Evolutionary conservation across 2,888 invertebrate species (phyloP).

Genomic region (Nomada fucata): DNA sequence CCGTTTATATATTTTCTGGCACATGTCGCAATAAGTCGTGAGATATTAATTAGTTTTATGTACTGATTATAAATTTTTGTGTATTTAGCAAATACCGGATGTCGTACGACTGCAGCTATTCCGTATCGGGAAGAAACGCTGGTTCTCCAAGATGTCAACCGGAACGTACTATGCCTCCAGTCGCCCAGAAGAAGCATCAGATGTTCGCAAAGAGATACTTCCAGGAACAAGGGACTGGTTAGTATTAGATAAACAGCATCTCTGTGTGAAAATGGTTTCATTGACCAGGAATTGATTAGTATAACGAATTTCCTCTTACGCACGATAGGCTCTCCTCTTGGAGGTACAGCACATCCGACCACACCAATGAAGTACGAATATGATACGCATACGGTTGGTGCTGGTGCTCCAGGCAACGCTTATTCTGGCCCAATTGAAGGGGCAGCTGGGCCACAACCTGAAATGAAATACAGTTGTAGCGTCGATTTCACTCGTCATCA

Average conservation of each 20-base stretch:
- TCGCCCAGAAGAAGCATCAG: conserved; percentile 95
- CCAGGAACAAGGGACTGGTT: conserved; percentile 86
- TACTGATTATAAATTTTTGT: conserved; percentile 14
- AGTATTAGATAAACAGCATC: conserved; percentile 29
- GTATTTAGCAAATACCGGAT: conserved; percentile 87
- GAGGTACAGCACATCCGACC: conserved; percentile 72
- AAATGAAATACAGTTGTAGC: conserved; percentile 89
- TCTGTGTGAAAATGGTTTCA: too few species aligned
- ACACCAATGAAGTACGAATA: conserved; percentile 86
- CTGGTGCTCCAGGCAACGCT: conserved; percentile 82
- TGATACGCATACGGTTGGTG: conserved; percentile 82
- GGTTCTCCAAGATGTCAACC: conserved; percentile 84
- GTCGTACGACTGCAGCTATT: conserved; percentile 90
- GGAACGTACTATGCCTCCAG: conserved; percentile 86
- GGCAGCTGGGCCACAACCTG: conserved; percentile 85
- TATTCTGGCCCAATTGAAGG: conserved; percentile 84
- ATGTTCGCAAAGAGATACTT: conserved; percentile 96
- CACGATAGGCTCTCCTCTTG: conserved; percentile 78
- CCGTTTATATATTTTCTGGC: too few species aligned
- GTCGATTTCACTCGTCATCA: conserved; percentile 87
- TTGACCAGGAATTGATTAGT: too few species aligned
- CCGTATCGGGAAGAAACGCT: conserved; percentile 82
- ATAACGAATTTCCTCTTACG: neutral
- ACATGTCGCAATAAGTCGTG: neutral
- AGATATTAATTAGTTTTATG: neutral